phyloP scores from a whole-genome alignment of 2,888 invertebrate species.

The Acanthosepion lycidas region DNA sequence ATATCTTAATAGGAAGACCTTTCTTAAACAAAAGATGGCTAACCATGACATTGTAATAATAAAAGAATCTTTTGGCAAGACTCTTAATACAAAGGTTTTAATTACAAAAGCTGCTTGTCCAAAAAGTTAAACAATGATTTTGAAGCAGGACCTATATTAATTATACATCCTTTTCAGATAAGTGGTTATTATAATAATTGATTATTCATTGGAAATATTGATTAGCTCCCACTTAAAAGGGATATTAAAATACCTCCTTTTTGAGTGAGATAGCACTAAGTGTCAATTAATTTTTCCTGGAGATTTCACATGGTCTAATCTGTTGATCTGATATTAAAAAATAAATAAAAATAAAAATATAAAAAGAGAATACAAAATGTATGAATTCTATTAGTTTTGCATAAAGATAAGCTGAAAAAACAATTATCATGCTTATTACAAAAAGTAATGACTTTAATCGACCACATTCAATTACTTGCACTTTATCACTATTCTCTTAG shows the following conservation, averaged over 20 bases:
- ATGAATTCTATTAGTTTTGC: background rate
- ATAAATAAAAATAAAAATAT: background rate
- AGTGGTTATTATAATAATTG: slow-evolving; percentile 13
- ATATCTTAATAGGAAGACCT: no score
- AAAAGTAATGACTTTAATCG: background rate
- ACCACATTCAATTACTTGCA: background rate
- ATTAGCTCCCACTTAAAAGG: background rate
- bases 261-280: background rate
- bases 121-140: background rate
- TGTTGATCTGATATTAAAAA: background rate
- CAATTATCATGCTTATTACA: background rate
- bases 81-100: background rate
- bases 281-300: slow-evolving; percentile 33
- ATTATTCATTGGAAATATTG: background rate
- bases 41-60: no score
- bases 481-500: background rate
- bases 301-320: background rate
- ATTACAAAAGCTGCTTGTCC: background rate
- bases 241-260: background rate
- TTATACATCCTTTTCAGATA: background rate
- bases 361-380: background rate
- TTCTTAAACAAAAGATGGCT: no score
- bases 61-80: background rate
- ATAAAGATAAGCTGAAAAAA: background rate
- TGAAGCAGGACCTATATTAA: background rate